phyloP scores from a whole-genome alignment of 2,888 invertebrate species.

The Leptopilina syphax region DNA sequence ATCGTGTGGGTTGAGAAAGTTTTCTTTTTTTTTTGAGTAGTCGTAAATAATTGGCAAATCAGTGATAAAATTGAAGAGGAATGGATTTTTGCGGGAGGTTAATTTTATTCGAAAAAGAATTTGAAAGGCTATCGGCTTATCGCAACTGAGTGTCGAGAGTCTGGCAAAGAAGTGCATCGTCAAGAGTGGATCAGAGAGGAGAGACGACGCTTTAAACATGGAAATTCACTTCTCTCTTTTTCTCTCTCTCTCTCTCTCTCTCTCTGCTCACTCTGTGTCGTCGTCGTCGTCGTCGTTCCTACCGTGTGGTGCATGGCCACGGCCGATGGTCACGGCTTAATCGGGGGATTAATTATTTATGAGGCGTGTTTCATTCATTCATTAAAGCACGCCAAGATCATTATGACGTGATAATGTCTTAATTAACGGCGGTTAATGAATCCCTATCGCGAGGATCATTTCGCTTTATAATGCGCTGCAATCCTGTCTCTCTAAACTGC shows the following conservation, averaged over 20 bases:
- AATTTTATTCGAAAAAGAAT: constrained; percentile 26
- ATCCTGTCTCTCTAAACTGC: constrained; percentile 67
- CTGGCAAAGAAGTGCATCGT: constrained; percentile 26
- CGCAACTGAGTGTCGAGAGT: constrained; percentile 17
- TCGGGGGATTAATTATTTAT: constrained; percentile 76
- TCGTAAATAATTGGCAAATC: no score
- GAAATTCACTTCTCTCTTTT: constrained; percentile 55
- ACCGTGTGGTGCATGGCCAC: constrained; percentile 62
- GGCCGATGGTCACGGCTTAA: constrained; percentile 71
- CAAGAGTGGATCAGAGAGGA: constrained; percentile 14
- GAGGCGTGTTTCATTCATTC: constrained; percentile 77
- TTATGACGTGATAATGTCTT: constrained; percentile 77
- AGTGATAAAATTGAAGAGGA: not conserved
- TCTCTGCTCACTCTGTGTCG: not conserved
- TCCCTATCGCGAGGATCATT: constrained; percentile 72
- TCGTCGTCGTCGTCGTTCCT: constrained; percentile 44
- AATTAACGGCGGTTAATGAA: constrained; percentile 76
- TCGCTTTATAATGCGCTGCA: constrained; percentile 68
- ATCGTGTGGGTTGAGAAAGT: no score
- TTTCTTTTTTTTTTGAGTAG: no score
- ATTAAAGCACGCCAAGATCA: constrained; percentile 74
- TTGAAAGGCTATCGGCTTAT: constrained; percentile 38
- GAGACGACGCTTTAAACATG: constrained; percentile 47
- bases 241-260: constrained; percentile 50
- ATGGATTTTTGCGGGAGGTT: not conserved